phyloP scores from a whole-genome alignment of 1,140 invertebrate genomes.

The Spodoptera litura region DNA sequence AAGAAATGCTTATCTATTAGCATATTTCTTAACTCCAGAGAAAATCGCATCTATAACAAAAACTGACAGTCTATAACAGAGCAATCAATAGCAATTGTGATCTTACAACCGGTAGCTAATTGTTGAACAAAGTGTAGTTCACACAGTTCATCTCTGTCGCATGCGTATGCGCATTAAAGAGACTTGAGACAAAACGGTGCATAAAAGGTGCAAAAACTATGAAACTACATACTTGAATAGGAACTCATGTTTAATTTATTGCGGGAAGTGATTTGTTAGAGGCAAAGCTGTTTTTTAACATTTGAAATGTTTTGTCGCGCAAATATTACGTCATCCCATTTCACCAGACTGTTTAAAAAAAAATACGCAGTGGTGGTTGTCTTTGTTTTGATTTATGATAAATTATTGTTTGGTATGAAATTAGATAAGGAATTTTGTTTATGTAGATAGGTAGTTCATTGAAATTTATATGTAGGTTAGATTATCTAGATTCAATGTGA shows the following conservation, averaged over 20 bases:
- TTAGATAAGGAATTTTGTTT: too few relatives aligned
- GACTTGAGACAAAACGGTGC: slow-evolving; percentile 21
- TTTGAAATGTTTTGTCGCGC: too few relatives aligned
- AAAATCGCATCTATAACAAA: neutral
- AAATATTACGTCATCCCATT: too few relatives aligned
- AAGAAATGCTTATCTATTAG: too few relatives aligned
- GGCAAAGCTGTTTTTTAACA: too few relatives aligned
- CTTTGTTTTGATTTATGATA: too few relatives aligned
- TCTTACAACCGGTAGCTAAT: slow-evolving; percentile 10
- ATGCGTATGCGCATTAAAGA: neutral
- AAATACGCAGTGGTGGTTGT: too few relatives aligned
- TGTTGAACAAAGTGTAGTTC: slow-evolving; percentile 21
- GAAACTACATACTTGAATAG: neutral
- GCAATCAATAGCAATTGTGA: slow-evolving; percentile 25
- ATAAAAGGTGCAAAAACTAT: slow-evolving; percentile 18
- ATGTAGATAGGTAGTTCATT: too few relatives aligned
- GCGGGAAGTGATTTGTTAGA: neutral
- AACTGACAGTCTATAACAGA: neutral
- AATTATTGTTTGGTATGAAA: too few relatives aligned
- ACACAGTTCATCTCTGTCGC: slow-evolving; percentile 9
- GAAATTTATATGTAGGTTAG: too few relatives aligned
- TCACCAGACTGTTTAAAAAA: too few relatives aligned
- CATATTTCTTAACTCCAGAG: neutral
- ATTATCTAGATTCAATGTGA: too few relatives aligned
- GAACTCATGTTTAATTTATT: neutral